Percentiles rank a stretch among this genome's conserved stretches.
Conservation (phyloP, 2,888 invertebrate species). For the Caenorhabditis sp. region DNA sequence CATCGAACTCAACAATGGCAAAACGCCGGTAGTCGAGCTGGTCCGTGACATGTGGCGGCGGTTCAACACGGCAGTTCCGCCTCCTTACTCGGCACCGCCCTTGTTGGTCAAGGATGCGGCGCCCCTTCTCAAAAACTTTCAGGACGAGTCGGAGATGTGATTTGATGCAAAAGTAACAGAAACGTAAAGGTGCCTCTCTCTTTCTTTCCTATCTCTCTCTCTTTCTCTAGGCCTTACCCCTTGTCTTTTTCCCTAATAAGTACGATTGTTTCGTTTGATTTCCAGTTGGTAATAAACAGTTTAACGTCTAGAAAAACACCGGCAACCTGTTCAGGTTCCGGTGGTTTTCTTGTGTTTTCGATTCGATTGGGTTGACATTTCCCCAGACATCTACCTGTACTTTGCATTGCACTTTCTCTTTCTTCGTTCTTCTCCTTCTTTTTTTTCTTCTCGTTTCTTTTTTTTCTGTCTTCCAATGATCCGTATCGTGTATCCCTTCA, state of each 20-base stretch:
- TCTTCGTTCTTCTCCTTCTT: conserved; percentile 9
- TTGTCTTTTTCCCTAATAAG: conserved; percentile 36
- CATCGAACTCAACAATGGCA: conserved; percentile 64
- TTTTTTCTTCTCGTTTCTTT: background rate
- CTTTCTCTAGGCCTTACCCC: conserved; percentile 31
- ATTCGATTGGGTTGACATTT: conserved; percentile 28
- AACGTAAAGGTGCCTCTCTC: conserved; percentile 13
- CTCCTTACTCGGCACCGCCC: conserved; percentile 64
- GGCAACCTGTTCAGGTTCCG: too few relatives aligned
- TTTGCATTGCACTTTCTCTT: background rate
- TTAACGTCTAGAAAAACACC: conserved; percentile 31
- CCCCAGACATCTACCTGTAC: conserved; percentile 34
- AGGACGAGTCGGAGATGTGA: conserved; percentile 60
- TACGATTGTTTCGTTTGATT: conserved; percentile 45
- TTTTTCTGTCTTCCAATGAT: background rate
- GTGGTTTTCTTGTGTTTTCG: conserved; percentile 22
- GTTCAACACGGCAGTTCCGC: conserved; percentile 59
- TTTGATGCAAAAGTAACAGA: background rate
- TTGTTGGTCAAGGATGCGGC: conserved; percentile 59
- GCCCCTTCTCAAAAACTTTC: conserved; percentile 62
- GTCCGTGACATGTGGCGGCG: conserved; percentile 58
- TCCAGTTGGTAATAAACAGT: conserved; percentile 48
- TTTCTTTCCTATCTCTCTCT: conserved; percentile 7
- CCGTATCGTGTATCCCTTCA: background rate
- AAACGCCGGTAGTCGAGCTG: conserved; percentile 59